These are phyloP conservation scores for Dromiciops gliroides DNA, from an alignment of 2,113 vertebrate genomes.

Conservation along the genomic window DNA sequence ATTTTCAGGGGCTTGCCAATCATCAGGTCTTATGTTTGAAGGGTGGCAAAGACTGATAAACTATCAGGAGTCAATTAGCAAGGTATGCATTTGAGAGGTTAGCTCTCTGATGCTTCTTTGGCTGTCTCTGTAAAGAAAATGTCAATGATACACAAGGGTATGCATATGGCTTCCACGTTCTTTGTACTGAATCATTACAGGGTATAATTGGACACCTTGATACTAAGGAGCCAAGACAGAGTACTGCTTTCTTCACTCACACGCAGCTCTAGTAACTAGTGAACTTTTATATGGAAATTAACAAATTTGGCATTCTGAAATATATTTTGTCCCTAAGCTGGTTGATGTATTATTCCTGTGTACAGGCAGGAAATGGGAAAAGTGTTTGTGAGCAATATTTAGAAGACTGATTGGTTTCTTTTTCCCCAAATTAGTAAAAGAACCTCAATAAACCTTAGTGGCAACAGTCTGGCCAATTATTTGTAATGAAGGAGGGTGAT, in stretches of 20 bases:
- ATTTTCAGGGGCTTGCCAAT: conserved; percentile 15
- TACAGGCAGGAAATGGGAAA: neutral
- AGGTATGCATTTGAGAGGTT: conserved; percentile 47
- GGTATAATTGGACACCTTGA: neutral
- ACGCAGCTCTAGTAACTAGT: neutral
- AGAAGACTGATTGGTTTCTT: neutral
- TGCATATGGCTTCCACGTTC: neutral
- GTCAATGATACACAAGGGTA: conserved; percentile 30
- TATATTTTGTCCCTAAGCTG: conserved; percentile 14
- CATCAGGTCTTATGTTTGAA: conserved; percentile 25
- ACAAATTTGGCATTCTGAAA: neutral
- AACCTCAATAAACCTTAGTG: neutral
- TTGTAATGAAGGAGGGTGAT: neutral
- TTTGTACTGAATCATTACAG: conserved; percentile 17
- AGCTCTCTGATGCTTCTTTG: conserved; percentile 33
- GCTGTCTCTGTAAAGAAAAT: conserved; percentile 23
- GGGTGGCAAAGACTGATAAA: conserved; percentile 2
- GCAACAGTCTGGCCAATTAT: neutral
- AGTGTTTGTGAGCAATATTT: neutral
- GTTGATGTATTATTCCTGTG: neutral
- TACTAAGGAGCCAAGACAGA: neutral
- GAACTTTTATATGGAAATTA: neutral
- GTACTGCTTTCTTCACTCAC: neutral
- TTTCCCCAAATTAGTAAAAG: conserved; percentile 16
- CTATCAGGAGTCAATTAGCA: conserved; percentile 36